Percentiles rank a stretch among this genome's conserved stretches.
These are phyloP conservation scores for Paramuricea clavata DNA, from an alignment of 92 coral and sea anemone genomes.

Conservation along the genomic window DNA sequence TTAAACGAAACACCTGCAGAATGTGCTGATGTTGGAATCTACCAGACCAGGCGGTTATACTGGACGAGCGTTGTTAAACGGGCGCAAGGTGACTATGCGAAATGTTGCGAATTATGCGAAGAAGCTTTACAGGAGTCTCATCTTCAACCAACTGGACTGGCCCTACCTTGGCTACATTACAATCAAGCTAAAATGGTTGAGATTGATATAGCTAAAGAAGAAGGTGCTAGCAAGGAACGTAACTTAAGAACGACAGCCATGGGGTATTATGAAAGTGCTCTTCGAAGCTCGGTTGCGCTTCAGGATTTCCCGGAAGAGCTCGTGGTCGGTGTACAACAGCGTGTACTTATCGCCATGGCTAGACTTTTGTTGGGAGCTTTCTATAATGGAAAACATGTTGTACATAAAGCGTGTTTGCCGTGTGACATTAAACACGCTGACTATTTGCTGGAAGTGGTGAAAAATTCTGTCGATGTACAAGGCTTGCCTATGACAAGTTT, in stretches of 20 bases:
- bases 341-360: slow-evolving; percentile 4
- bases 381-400: not conserved
- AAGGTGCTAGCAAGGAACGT: not conserved
- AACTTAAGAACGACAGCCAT: not conserved
- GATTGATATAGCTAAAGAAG: not conserved
- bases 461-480: not conserved
- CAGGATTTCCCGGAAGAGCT: not conserved
- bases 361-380: not conserved
- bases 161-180: not conserved
- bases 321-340: slow-evolving; percentile 3
- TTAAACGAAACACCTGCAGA: not conserved
- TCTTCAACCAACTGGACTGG: not conserved
- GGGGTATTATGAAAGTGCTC: not conserved
- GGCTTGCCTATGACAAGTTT: slow-evolving; percentile 1
- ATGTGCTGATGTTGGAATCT: not conserved
- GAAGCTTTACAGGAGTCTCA: not conserved
- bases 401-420: not conserved
- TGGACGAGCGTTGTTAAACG: slow-evolving; percentile 32
- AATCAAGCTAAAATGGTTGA: slow-evolving; percentile 12
- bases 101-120: not conserved
- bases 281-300: not conserved
- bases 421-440: not conserved
- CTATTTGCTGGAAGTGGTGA: not conserved
- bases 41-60: slow-evolving; percentile 7
- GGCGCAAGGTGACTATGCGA: not conserved